Base-by-base conservation (phyloP, 2,888 invertebrate genomes). In the Trissolcus japonicus region DNA sequence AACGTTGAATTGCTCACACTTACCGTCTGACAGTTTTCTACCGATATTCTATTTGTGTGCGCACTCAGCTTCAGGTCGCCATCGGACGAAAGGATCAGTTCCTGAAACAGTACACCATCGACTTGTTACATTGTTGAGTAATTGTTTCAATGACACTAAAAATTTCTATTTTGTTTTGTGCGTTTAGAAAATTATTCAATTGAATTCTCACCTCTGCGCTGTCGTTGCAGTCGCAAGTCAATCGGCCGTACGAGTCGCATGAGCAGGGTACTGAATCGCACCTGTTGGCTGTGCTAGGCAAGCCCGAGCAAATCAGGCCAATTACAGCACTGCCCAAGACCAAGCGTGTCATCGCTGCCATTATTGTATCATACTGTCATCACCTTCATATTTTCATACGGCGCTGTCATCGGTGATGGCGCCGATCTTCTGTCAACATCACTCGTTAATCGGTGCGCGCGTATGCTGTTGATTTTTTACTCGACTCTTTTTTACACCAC, bases 21-120 rank as follows among this genome's bases (percentile, higher is more conserved):
- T 61, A 89, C 87, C 14, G 83, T 82, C 0, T 84, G 90, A 86
- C 96, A 96, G 85, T 93, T 92, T 76, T 91, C 90, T 74, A 96
- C 91, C 79, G 91, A 90, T 81, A 96, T 93, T 69, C 90, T 91
- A 63, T 91, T 92, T 9, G 91, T 90, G 60, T 91, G 90, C 6
- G 90, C 83, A 63, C 91, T 91, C 60, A 92, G 88, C 79, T 90
- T 87, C 82, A 90, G 90, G n/a, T 91, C 90, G 29, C 92, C 92
- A 72, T 91, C 90, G 6, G 92, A 90, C 53, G 92, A 90, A 74
- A 94, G 85, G 35, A 91, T 90, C 87, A 93, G 89, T 83, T 92
- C 91, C 94, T 94, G 87, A 16, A 85, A 87, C 16, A 14, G 3
- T n/a, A 9, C 4, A 16, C 9, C 11, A n/a, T n/a, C 14, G 6